A percentile compares a stretch with the other conserved stretches of the same genome.
Conservation (phyloP, 2,888 invertebrate genomes). For the Caenorhabditis sp. region DNA sequence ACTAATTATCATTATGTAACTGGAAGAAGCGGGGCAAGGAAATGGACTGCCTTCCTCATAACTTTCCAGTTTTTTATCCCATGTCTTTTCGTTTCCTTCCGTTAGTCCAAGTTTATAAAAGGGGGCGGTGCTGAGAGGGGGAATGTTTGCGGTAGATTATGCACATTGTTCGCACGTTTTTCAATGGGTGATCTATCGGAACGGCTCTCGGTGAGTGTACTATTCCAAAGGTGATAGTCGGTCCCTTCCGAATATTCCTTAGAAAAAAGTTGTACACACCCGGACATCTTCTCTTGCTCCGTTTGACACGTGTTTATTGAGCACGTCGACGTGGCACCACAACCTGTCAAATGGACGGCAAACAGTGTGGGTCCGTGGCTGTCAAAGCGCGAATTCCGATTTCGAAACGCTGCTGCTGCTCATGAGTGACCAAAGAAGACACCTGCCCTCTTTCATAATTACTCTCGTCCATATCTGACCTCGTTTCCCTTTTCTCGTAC, state of each 20-base stretch:
- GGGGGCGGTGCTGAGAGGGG: conserved; percentile 1
- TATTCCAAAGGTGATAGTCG: not conserved
- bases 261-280: too few relatives aligned
- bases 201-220: too few relatives aligned
- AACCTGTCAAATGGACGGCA: conserved; percentile 1
- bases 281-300: not conserved
- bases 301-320: conserved; percentile 10
- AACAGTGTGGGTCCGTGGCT: not conserved
- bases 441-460: conserved; percentile 20
- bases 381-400: not conserved
- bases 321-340: not conserved
- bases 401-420: not conserved
- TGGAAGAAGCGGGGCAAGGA: conserved; percentile 1
- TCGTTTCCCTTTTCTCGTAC: conserved; percentile 8
- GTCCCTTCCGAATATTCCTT: too few relatives aligned
- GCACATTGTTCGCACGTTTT: conserved; percentile 51
- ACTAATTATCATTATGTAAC: conserved; percentile 47
- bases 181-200: not conserved
- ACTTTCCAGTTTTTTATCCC: not conserved
- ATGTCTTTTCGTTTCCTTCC: conserved; percentile 1
- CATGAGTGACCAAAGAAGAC: not conserved
- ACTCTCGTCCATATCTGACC: conserved; percentile 20
- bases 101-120: conserved; percentile 3
- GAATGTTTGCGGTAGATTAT: conserved; percentile 44
- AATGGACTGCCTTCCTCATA: not conserved